phyloP scores from a whole-genome alignment of 2,113 vertebrate genomes.

The Nerophis lumbriciformis region DNA sequence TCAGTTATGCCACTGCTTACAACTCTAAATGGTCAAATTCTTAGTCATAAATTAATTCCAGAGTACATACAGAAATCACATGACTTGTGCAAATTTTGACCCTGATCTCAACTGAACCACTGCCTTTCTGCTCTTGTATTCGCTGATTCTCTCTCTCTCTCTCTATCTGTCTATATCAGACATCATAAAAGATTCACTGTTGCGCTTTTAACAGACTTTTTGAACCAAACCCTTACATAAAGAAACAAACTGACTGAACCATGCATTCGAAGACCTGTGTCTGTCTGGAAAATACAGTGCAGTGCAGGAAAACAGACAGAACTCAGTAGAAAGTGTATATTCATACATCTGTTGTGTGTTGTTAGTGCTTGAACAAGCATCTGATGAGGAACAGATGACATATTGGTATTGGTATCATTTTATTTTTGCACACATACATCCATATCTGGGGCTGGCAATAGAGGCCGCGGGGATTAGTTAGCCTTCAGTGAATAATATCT shows the following conservation, averaged over 20 bases:
- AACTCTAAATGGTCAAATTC: too few relatives aligned
- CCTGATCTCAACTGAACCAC: too few relatives aligned
- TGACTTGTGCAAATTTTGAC: too few relatives aligned
- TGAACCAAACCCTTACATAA: slow-evolving; percentile 9
- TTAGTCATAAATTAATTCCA: too few relatives aligned
- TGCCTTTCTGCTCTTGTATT: too few relatives aligned
- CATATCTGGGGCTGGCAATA: too few relatives aligned
- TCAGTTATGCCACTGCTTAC: too few relatives aligned
- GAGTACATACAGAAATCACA: too few relatives aligned
- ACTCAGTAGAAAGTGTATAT: not conserved
- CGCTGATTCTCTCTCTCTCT: not conserved
- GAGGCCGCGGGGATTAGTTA: too few relatives aligned
- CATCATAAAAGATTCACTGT: slow-evolving; percentile 68
- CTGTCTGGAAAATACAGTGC: slow-evolving; percentile 32
- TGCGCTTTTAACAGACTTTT: slow-evolving; percentile 50
- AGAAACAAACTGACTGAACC: slow-evolving; percentile 8
- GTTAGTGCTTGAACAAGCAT: slow-evolving; percentile 36
- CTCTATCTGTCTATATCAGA: slow-evolving; percentile 42
- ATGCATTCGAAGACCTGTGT: slow-evolving; percentile 21
- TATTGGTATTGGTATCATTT: slow-evolving; percentile 43
- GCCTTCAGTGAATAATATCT: too few relatives aligned
- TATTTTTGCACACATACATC: slow-evolving; percentile 15
- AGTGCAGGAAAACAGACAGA: slow-evolving; percentile 5
- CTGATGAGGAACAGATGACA: slow-evolving; percentile 60
- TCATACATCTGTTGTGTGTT: slow-evolving; percentile 10